These are phyloP conservation scores for Lordiphosa andalusiaca DNA, from an alignment of 2,888 invertebrate species.

Conservation along the genomic window DNA sequence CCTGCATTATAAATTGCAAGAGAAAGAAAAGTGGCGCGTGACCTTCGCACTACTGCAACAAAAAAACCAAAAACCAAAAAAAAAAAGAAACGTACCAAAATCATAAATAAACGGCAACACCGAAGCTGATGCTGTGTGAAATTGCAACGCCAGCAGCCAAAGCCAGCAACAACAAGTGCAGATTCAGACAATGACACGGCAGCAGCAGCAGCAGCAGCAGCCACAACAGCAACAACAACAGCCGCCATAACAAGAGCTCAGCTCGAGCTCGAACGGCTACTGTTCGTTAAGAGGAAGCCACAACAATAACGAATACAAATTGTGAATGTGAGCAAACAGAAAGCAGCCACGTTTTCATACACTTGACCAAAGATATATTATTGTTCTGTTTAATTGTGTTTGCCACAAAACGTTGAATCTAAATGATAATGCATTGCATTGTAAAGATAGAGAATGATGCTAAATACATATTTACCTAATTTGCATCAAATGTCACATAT, in stretches of 20 bases:
- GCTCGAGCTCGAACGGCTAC: constrained; percentile 36
- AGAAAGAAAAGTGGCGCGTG: constrained; percentile 66
- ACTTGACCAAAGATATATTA: constrained; percentile 12
- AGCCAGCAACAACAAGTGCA: constrained; percentile 9
- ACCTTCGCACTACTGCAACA: constrained; percentile 64
- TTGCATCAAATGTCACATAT: no score
- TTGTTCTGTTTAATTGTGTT: no score
- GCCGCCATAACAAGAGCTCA: constrained; percentile 40
- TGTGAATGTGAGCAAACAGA: constrained; percentile 11
- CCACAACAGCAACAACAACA: constrained; percentile 14
- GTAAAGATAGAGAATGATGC: no score
- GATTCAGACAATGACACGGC: constrained; percentile 15
- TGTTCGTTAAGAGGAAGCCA: constrained; percentile 30
- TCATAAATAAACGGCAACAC: not conserved
- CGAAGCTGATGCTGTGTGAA: constrained; percentile 49
- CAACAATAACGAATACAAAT: constrained; percentile 4
- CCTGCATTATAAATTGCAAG: constrained; percentile 25
- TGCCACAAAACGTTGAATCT: no score
- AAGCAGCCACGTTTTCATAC: constrained; percentile 26
- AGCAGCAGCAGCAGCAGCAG: constrained; percentile 17
- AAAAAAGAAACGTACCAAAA: constrained; percentile 1
- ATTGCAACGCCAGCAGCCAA: constrained; percentile 34
- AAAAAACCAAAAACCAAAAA: no score
- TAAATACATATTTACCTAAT: no score
- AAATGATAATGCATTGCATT: no score